phyloP scores from a whole-genome alignment of 2,797 vertebrate species.

The Tenualosa thibaudeaui region DNA sequence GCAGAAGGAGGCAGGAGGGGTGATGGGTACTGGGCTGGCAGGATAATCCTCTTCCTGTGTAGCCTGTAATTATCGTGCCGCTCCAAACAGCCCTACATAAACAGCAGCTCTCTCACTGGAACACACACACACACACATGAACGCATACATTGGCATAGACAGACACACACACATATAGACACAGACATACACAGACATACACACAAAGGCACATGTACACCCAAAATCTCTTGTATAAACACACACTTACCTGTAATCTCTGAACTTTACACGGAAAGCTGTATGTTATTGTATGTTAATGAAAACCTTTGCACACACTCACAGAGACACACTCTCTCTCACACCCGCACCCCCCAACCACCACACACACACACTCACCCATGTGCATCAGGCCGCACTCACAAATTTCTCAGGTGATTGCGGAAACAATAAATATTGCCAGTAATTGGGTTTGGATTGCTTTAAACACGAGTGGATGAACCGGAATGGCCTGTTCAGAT shows the following conservation, averaged over 20 bases:
- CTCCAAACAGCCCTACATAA: constrained; percentile 74
- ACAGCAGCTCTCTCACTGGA: constrained; percentile 57
- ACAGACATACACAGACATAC: background rate
- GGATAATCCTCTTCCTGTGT: constrained; percentile 67
- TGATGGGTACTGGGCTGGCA: constrained; percentile 49
- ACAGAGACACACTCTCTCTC: background rate
- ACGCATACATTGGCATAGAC: constrained; percentile 54
- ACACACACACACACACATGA: constrained; percentile 39
- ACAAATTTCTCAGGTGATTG: background rate
- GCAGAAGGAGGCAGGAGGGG: background rate
- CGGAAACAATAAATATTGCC: background rate
- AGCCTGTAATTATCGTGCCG: constrained; percentile 75
- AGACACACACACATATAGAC: background rate
- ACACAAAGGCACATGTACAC: background rate
- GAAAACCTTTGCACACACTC: background rate
- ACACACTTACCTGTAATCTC: background rate
- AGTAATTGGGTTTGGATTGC: background rate
- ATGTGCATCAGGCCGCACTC: background rate
- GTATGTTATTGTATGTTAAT: background rate
- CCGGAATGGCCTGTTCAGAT: background rate
- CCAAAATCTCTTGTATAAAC: background rate
- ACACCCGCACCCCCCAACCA: background rate
- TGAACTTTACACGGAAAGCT: background rate
- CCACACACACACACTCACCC: background rate
- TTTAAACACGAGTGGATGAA: background rate